Percentiles rank a stretch among this genome's conserved stretches.
Evolutionary conservation across 2,797 vertebrate genomes (phyloP).

Genomic region (Enteromius mattozi): DNA sequence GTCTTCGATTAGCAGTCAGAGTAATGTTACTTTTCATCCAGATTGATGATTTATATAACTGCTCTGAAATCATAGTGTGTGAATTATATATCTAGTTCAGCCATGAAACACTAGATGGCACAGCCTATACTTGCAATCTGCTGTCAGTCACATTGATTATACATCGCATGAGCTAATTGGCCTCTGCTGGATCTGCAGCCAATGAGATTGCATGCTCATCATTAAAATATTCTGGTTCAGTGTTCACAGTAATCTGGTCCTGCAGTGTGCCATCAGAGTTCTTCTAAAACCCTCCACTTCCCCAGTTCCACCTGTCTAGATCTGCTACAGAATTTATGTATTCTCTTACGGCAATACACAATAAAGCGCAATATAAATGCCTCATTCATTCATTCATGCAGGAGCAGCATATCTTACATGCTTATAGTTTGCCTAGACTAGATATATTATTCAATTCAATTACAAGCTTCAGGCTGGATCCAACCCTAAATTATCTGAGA

Average conservation of each 20-base stretch:
- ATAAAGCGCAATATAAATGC: too few species aligned
- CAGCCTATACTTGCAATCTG: not conserved
- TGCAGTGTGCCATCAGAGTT: not conserved
- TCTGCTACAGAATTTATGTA: not conserved
- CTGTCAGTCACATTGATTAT: not conserved
- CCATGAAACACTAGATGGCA: not conserved
- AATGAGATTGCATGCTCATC: not conserved
- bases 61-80: constrained; percentile 34
- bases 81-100: not conserved
- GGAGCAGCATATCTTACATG: not conserved
- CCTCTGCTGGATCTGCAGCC: not conserved
- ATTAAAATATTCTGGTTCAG: not conserved
- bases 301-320: not conserved
- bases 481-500: too few species aligned
- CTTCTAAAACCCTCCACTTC: not conserved
- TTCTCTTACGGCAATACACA: too few species aligned
- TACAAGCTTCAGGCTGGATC: too few species aligned
- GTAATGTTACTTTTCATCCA: constrained; percentile 38
- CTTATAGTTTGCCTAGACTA: not conserved
- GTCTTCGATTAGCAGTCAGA: not conserved
- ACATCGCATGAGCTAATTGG: not conserved
- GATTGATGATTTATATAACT: constrained; percentile 37
- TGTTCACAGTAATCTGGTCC: not conserved
- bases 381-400: not conserved
- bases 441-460: not conserved